Evolutionary conservation across 2,888 invertebrate species (phyloP).

Genomic region (Caenorhabditis macrosperma): DNA sequence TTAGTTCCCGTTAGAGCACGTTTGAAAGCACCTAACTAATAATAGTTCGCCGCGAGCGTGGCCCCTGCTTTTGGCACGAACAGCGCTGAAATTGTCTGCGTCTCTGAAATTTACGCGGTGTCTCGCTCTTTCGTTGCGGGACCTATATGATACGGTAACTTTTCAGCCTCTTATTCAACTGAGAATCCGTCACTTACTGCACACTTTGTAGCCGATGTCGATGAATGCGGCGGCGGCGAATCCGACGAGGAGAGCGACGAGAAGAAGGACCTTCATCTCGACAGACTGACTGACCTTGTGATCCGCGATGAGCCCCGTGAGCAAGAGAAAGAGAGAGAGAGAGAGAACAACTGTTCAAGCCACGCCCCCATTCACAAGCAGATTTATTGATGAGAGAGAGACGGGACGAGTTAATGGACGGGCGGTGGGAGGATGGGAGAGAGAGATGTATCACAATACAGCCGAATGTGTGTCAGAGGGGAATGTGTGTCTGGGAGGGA

Average conservation of each 20-base stretch:
- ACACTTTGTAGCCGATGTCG: slow-evolving; percentile 32
- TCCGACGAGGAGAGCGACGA: slow-evolving; percentile 13
- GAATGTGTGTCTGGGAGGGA: slow-evolving; percentile 15
- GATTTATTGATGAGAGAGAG: slow-evolving; percentile 24
- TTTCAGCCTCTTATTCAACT: no score
- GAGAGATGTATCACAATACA: slow-evolving; percentile 16
- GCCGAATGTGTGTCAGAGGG: background rate
- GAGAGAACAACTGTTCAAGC: slow-evolving; percentile 34
- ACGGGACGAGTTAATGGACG: background rate
- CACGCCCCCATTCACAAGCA: slow-evolving; percentile 11
- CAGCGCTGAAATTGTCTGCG: no score
- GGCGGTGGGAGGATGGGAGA: background rate
- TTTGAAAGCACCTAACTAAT: no score
- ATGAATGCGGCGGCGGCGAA: slow-evolving; percentile 38
- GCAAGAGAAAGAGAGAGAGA: background rate
- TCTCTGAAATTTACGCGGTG: no score
- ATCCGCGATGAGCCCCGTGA: background rate
- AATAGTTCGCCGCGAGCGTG: no score
- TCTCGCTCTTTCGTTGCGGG: no score
- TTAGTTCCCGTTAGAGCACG: no score
- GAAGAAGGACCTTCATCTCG: slow-evolving; percentile 22
- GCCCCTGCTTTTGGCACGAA: no score
- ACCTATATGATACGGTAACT: no score
- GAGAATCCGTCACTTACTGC: slow-evolving; percentile 32
- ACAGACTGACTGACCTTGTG: background rate